These are phyloP conservation scores for Sepioteuthis lessoniana DNA, from an alignment of 2,888 invertebrate genomes.

Conservation along the genomic window DNA sequence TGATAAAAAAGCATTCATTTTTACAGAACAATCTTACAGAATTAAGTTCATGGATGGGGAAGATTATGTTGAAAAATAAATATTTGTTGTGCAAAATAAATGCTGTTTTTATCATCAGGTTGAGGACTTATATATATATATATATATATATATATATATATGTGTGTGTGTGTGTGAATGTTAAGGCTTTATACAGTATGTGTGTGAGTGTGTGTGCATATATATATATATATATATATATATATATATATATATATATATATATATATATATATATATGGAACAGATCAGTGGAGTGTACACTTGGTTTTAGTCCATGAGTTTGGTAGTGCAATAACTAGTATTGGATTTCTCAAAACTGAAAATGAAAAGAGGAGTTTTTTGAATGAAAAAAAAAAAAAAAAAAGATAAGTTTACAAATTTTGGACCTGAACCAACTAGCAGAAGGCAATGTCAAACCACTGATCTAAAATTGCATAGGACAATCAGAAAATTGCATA, in stretches of 20 bases:
- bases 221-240: too few relatives aligned
- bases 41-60: too few relatives aligned
- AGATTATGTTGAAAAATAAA: too few relatives aligned
- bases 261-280: too few relatives aligned
- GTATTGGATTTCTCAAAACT: not conserved
- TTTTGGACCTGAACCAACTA: not conserved
- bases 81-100: too few relatives aligned
- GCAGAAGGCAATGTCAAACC: not conserved
- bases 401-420: not conserved
- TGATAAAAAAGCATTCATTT: too few relatives aligned
- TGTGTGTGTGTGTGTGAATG: not conserved
- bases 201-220: too few relatives aligned
- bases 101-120: too few relatives aligned
- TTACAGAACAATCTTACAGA: too few relatives aligned
- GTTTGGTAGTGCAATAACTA: not conserved
- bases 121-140: too few relatives aligned
- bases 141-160: not conserved
- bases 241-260: too few relatives aligned
- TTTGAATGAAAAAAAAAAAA: not conserved
- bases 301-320: not conserved
- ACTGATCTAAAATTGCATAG: not conserved
- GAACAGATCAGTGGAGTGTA: not conserved
- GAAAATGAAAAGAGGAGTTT: not conserved
- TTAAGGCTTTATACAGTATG: too few relatives aligned
- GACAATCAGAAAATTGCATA: not conserved